Base-by-base conservation (phyloP, 2,888 invertebrate species). In the Ophioninae sp. region DNA sequence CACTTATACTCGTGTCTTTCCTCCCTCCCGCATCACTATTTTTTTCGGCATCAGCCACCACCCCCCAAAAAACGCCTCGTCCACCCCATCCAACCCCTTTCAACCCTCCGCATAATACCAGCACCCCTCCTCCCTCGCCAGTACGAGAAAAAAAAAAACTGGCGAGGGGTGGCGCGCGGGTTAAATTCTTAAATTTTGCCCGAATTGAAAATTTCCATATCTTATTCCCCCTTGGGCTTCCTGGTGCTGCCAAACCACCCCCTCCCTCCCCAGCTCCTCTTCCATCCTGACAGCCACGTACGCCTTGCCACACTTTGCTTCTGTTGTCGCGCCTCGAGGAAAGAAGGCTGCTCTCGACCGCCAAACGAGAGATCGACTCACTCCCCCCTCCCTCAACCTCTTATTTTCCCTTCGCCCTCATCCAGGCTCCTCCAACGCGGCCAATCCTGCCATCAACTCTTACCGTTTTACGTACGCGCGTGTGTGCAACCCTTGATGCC, bases 101-200 rank as follows among this genome's bases (percentile, higher is more conserved):
- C 78, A 83, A 13, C 74, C 79, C 30, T 30, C 74, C 80, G 73
- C 37, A 72, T 81, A 81, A 83, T 81, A 80, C 80, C 74, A 73
- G 65, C 81, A 79, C 81, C 30, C 64, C 57, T 56, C 62, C 76
- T 68, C 80, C 70, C 77, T 69, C 56, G 79, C 72, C 67, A 62
- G 21, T 57, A 62, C 78, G 77, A 65, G 69, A 21, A 61, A 62
- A 67, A 64, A 65, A 67, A 67, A 72, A 73, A 39, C 20, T 56
- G 61, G 50, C 5, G 64, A 57, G 62, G 74, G 30, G 17, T 39
- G 23, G 67, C 59, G 20, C 37, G 84, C 81, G 85, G 86, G 84
- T 85, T 89, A 87, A 88, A 88, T 89, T 89, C 85, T 87, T 86
- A 87, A 88, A 88, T 87, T 87, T 85, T 86, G 65, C 85, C 84